Percentiles rank a stretch among this genome's conserved stretches.
Conservation (phyloP, 2,113 vertebrate species). For the Xenus cinereus region DNA sequence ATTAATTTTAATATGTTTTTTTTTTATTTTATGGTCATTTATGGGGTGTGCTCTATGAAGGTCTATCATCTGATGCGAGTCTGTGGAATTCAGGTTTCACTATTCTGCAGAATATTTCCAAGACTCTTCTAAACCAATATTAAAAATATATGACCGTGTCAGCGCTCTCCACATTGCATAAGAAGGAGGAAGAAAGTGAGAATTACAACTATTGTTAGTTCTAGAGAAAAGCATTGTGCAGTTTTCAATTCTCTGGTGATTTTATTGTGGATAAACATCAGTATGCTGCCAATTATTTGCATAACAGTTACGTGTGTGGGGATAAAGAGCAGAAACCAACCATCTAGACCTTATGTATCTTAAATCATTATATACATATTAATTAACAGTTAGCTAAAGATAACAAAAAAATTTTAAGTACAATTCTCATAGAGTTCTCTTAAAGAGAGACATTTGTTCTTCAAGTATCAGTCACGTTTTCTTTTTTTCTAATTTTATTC, state of each 20-base stretch:
- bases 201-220: neutral
- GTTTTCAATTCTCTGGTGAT: neutral
- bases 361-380: neutral
- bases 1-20: neutral
- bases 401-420: neutral
- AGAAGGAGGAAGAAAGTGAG: neutral
- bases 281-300: neutral
- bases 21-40: neutral
- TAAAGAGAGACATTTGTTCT: neutral
- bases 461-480: neutral
- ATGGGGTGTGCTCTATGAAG: neutral
- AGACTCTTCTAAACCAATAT: neutral
- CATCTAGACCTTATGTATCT: neutral
- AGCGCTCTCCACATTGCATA: neutral
- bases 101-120: neutral
- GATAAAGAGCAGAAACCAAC: neutral
- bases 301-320: accelerated
- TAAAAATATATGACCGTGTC: neutral
- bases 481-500: neutral
- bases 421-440: neutral
- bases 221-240: neutral
- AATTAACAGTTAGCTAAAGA: neutral
- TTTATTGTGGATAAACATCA: neutral
- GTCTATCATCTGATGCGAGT: neutral
- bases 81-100: neutral